Base-by-base conservation (phyloP, 2,888 invertebrate species). In the Cataglyphis altisquamis region DNA sequence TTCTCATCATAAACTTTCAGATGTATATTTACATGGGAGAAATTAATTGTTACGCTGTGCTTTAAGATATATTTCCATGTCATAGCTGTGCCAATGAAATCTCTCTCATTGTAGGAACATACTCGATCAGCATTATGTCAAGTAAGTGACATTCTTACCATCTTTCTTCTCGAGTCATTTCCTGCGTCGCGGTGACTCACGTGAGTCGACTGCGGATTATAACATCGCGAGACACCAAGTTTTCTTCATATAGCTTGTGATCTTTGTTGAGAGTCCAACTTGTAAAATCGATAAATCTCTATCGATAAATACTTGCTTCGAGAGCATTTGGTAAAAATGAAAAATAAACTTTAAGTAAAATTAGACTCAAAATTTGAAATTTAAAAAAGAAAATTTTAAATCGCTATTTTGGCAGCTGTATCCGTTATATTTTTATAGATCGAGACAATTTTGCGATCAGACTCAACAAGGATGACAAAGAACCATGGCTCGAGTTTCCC, bases 101-200 rank as follows among this genome's bases (percentile, higher is more conserved):
- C 39, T 77, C 77, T 55, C 41, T 29, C 25, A 29, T 62, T 32
- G 29, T 12, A 62, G 18, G 39, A 32, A 39, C 2, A 41, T 67
- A 77, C 10, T 41, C 67, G 66, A 77, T 66, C 48, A 57, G 68
- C 77, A 57, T 57, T 81, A 52, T 62, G 63, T 70, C 52, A 10
- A 62, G 29, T 29, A 21, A 52, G 70, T 66, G 64, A 84, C 68
- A 68, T 41, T 77, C 74, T 86, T 84, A 70, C 67, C 62, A 77
- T 88, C 87, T 89, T 89, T 89, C 86, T 87, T 88, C 87, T 64
- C 86, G 84, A 89, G 89, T 90, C 87, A 90, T 86, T 90, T 91
- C 90, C 89, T 88, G 90, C 82, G 86, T 66, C 73, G 77, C 74
- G 85, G 84, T 90, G 90, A 90, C 87, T 90, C 90, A 84, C 89